A percentile compares a stretch with the other conserved stretches of the same genome.
Evolutionary conservation across 2,113 vertebrate genomes (phyloP).

Genomic region (Ageneiosus marmoratus): DNA sequence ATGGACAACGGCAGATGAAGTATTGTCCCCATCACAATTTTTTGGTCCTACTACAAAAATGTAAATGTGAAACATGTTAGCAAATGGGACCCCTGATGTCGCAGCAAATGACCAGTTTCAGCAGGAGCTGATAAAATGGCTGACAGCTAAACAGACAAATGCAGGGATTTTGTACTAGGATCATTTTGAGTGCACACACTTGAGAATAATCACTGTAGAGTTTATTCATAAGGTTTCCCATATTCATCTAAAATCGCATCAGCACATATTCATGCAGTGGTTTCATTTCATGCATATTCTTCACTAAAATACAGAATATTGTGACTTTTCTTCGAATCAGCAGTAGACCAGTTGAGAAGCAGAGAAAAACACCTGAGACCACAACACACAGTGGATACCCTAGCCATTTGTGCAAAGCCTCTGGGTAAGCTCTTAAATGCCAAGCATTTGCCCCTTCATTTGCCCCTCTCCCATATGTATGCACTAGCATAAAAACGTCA

Average conservation of each 20-base stretch:
- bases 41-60: conserved; percentile 52
- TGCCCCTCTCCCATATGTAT: conserved; percentile 17
- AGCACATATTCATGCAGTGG: conserved; percentile 6
- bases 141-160: conserved; percentile 27
- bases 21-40: conserved; percentile 37
- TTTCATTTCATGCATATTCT: conserved; percentile 13
- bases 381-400: conserved; percentile 1
- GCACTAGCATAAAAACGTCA: conserved; percentile 44
- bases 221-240: not conserved
- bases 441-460: conserved; percentile 31
- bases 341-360: conserved; percentile 21
- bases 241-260: not conserved
- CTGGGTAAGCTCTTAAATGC: conserved; percentile 31
- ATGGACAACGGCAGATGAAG: conserved; percentile 30
- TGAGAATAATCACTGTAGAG: not conserved
- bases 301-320: conserved; percentile 13
- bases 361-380: conserved; percentile 32
- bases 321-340: conserved; percentile 34
- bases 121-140: conserved; percentile 43
- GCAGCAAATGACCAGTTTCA: conserved; percentile 47
- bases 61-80: conserved; percentile 53
- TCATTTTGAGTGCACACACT: not conserved
- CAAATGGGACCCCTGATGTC: conserved; percentile 52
- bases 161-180: not conserved
- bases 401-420: conserved; percentile 28